These are phyloP conservation scores for Ceramica pisi DNA, from an alignment of 2,888 invertebrate genomes.

Conservation along the genomic window DNA sequence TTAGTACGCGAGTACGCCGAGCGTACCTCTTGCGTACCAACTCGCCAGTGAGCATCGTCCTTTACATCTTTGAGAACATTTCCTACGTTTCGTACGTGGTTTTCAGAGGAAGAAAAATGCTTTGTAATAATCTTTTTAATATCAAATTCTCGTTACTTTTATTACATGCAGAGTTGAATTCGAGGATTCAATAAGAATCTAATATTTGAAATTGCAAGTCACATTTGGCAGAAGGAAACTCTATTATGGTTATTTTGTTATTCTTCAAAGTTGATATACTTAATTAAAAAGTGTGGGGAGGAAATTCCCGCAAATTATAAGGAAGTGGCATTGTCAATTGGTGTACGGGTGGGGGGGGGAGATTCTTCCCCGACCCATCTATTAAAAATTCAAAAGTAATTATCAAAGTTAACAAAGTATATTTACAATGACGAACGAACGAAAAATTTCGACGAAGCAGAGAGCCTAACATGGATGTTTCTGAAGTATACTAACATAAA, in stretches of 20 bases:
- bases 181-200: slow-evolving; percentile 26
- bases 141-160: slow-evolving; percentile 52
- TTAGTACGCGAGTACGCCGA: slow-evolving; percentile 39
- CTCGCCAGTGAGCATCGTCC: slow-evolving; percentile 31
- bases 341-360: not conserved
- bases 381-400: slow-evolving; percentile 41
- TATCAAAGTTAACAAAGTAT: slow-evolving; percentile 23
- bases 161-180: slow-evolving; percentile 43
- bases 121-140: slow-evolving; percentile 57
- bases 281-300: slow-evolving; percentile 12
- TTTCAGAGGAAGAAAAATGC: slow-evolving; percentile 42
- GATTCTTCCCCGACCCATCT: slow-evolving; percentile 3
- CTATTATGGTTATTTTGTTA: slow-evolving; percentile 3
- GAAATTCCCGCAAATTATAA: slow-evolving; percentile 22
- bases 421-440: slow-evolving; percentile 6
- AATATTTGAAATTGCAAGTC: slow-evolving; percentile 33
- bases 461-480: too few species aligned
- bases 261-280: slow-evolving; percentile 17
- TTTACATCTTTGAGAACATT: slow-evolving; percentile 52
- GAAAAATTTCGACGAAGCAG: not conserved
- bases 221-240: slow-evolving; percentile 21
- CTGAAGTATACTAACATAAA: too few species aligned
- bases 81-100: slow-evolving; percentile 60
- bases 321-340: slow-evolving; percentile 20
- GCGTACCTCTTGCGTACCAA: slow-evolving; percentile 10